Evolutionary conservation across 2,113 vertebrate genomes (phyloP).

Genomic region (Ancistrus triradiatus): DNA sequence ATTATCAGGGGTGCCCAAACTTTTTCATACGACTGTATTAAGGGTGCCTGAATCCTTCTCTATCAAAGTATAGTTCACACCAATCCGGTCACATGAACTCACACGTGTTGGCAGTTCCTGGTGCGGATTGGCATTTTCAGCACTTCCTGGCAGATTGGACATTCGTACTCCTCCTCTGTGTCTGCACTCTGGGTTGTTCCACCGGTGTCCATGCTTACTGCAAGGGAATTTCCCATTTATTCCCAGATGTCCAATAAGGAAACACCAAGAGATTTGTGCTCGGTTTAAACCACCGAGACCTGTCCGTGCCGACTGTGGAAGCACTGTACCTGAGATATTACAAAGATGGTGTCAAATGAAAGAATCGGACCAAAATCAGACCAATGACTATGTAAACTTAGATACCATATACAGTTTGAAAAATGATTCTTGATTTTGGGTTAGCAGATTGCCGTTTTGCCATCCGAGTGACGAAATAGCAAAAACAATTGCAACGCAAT

Average conservation of each 20-base stretch:
- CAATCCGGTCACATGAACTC: background rate
- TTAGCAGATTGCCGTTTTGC: too few relatives aligned
- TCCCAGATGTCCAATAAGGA: background rate
- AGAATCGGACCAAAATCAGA: too few relatives aligned
- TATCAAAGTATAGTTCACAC: background rate
- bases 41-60: background rate
- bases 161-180: slow-evolving; percentile 25
- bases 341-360: too few relatives aligned
- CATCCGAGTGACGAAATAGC: too few relatives aligned
- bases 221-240: background rate
- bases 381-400: too few relatives aligned
- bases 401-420: too few relatives aligned
- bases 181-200: background rate
- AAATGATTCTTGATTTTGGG: too few relatives aligned
- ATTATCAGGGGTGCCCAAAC: too few relatives aligned
- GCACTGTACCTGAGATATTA: background rate
- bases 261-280: background rate
- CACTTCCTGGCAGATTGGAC: slow-evolving; percentile 46
- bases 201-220: background rate
- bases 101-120: slow-evolving; percentile 42
- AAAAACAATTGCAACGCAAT: too few relatives aligned
- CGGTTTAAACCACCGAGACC: background rate
- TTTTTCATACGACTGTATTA: too few relatives aligned
- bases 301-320: background rate
- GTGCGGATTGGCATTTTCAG: slow-evolving; percentile 42